Conservation (phyloP, 23 tunicate species). For the Aplidium turbinatum region DNA sequence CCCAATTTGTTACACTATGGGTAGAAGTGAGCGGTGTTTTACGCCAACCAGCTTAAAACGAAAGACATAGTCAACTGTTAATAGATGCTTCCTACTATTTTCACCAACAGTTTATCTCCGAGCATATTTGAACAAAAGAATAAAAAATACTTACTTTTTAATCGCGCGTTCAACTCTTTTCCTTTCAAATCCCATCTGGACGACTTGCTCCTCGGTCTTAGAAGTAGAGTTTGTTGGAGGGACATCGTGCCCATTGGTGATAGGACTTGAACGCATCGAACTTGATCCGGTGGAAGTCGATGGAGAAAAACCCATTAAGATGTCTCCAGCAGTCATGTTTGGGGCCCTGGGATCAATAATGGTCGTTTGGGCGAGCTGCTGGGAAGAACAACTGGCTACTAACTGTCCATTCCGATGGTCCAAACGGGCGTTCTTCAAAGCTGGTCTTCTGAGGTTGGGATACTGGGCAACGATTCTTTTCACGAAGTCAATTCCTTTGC, state of each 20-base stretch:
- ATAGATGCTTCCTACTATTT: too few species aligned
- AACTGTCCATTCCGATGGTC: background rate
- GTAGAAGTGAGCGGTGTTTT: too few species aligned
- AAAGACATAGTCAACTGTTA: background rate
- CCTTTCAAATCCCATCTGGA: conserved; percentile 5
- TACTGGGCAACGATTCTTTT: background rate
- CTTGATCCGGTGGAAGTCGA: background rate
- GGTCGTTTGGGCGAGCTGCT: background rate
- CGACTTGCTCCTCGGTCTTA: background rate
- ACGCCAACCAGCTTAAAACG: background rate
- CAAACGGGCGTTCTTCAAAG: conserved; percentile 1
- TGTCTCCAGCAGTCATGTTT: background rate
- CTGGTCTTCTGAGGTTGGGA: conserved; percentile 31
- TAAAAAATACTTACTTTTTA: background rate
- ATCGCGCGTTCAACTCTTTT: conserved; percentile 1
- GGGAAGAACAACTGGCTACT: too few species aligned
- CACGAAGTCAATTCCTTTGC: conserved; percentile 28
- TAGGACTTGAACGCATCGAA: background rate
- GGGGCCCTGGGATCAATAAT: background rate
- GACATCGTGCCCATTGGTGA: background rate
- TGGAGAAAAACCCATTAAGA: background rate
- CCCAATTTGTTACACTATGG: too few species aligned
- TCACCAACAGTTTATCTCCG: too few species aligned
- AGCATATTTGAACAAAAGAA: too few species aligned
- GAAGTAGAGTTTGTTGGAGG: background rate